A percentile compares a stretch with the other conserved stretches of the same genome.
Evolutionary conservation across 2,797 vertebrate genomes (phyloP).

Genomic region (Balearica regulorum): DNA sequence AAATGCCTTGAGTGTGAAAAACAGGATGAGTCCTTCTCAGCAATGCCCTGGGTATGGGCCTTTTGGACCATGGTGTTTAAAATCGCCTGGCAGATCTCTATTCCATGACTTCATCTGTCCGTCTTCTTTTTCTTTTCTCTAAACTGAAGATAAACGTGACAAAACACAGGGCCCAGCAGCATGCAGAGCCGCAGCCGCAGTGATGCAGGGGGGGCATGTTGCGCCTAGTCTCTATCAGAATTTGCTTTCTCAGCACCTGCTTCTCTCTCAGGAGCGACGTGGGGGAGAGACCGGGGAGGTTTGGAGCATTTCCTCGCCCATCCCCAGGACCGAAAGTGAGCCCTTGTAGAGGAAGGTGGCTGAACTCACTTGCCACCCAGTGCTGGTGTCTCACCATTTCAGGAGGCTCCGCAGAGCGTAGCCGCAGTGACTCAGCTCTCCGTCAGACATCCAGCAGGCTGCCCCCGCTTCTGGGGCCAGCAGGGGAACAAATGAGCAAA

Average conservation of each 20-base stretch:
- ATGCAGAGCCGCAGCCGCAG: rapidly evolving
- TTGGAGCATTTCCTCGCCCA: neutral
- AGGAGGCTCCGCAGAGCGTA: neutral
- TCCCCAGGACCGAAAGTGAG: neutral
- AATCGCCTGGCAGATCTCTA: neutral
- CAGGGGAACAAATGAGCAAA: neutral
- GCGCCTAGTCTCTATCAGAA: neutral
- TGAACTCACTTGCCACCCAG: rapidly evolving
- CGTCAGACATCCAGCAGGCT: neutral
- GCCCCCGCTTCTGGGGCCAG: rapidly evolving
- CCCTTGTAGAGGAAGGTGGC: neutral
- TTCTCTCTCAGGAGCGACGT: neutral
- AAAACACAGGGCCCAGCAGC: neutral
- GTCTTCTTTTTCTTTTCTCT: neutral
- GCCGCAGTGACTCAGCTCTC: neutral
- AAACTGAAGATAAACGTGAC: neutral
- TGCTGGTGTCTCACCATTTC: neutral
- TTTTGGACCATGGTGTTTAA: neutral
- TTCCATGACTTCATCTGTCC: neutral
- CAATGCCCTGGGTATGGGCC: neutral
- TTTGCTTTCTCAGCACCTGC: neutral
- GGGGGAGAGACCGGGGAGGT: neutral
- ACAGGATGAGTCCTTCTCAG: neutral
- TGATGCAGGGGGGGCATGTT: neutral
- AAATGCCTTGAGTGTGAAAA: neutral